phyloP scores from a whole-genome alignment of 2,113 vertebrate species.

The Rhea americana region DNA sequence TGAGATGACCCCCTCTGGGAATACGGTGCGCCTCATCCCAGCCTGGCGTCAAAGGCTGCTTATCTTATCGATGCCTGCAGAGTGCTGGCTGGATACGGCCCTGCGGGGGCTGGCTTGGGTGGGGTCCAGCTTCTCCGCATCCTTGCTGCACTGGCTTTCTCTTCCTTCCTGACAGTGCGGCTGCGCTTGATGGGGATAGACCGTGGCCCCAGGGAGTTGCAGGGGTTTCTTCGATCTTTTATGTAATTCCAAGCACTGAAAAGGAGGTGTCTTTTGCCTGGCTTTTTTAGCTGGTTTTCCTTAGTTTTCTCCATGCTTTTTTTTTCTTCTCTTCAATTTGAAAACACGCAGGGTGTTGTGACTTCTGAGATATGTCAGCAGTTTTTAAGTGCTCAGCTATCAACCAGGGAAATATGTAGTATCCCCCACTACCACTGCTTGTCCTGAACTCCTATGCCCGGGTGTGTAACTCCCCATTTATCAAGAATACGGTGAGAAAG shows the following conservation, averaged over 20 bases:
- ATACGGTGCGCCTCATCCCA: neutral
- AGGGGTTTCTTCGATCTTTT: no score
- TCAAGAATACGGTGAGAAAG: neutral
- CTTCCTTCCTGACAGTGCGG: neutral
- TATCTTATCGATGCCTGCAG: neutral
- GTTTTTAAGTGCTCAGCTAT: neutral
- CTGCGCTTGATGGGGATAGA: neutral
- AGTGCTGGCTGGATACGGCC: neutral
- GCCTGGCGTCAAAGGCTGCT: neutral
- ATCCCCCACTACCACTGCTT: rapidly evolving
- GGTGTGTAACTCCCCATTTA: neutral
- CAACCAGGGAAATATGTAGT: neutral
- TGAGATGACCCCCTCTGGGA: neutral
- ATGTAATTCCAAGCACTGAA: neutral
- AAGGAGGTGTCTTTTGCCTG: neutral
- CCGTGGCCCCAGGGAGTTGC: neutral
- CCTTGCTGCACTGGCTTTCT: neutral
- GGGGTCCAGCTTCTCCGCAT: neutral
- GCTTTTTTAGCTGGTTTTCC: neutral
- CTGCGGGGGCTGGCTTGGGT: neutral
- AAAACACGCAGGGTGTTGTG: neutral
- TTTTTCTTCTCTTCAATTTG: neutral
- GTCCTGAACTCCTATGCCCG: neutral
- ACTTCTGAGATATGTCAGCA: neutral
- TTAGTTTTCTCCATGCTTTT: neutral